Evolutionary conservation across 64 coral and sea anemone genomes (phyloP), one percentile per base, ranked within the genome.

Genomic region (Montipora foliosa): DNA sequence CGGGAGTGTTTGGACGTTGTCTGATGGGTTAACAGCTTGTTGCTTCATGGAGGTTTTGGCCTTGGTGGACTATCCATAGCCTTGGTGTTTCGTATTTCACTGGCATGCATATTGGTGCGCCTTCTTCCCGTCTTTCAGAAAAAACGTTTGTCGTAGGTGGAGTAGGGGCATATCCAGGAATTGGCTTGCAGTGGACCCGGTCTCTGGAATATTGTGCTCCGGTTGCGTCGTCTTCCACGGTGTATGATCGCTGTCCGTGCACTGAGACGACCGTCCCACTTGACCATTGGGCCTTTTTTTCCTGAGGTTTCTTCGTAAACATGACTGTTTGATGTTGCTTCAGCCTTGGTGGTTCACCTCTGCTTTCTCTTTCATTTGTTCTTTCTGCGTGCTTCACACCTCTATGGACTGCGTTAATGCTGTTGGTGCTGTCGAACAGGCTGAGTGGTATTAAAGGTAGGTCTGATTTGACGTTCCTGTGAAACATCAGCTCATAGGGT

Each of bases 271-370:
- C 52, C 52, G 4, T 55, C 52, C 52, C 52, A 55, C 52, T 55
- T 55, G 52, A 55, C 52, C 52, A 55, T 55, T 10, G 52, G 52
- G 52, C 52, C 20, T 93, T 93, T 72, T 72, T 86, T 47, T 93
- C 91, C 91, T 93, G 91, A 93, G 91, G 91, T 93, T 93, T 93
- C 74, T 93, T 93, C 91, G 87, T 93, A 83, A 93, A 93, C 91
- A 93, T 93, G 59, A 93, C 91, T 93, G 91, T 93, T 87, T 93
- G 91, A 47, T 93, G 81, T 93, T 93, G 91, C 91, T 93, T 82
- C 59, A 87, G 81, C 87, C 91, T 87, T 93, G 91, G 81, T 93
- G 91, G 91, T 22, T 93, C 91, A 93, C 91, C 91, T 93, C 91
- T 93, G 91, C 13, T 93, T 93, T 87, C 83, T 87, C 91, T 78